Base-by-base conservation (phyloP, 2,888 invertebrate genomes). In the Hyalella azteca region DNA sequence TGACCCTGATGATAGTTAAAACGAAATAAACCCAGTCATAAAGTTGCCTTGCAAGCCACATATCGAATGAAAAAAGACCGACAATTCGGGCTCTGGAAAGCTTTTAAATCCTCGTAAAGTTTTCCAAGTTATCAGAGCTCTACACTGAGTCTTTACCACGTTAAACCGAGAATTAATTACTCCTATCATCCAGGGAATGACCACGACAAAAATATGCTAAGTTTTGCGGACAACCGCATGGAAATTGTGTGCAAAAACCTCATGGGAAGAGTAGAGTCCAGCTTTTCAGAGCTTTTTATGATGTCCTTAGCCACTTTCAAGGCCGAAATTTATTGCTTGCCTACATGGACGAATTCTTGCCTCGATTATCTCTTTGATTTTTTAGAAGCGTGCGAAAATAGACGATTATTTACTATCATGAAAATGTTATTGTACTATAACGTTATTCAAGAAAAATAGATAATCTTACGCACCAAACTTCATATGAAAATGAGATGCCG, bases 11-110 rank as follows among this genome's bases (percentile, higher is more conserved):
- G 66, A 66, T 66, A 66, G 66, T 66, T 66, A 66, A 32, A 66
- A 36, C 19, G 66, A 66, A 66, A 66, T 66, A 66, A 66, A 66
- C 66, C 66, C 32, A 66, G 66, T 36, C 66, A 66, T 66, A 66
- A 66, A 66, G 66, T 66, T 66, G 66, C 66, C 66, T 66, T 66
- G 66, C 66, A 66, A 66, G 66, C 66, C 66, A 36, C 66, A 66
- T 66, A 36, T 66, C 36, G 59, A 22, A 59, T 59, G 59, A 59
- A 59, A 59, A 59, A 59, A 59, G 59, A 59, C 26, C 59, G 59
- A 59, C 59, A 29, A 26, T 59, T 32, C 29, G 15, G 32, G 59
- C 4, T 32, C 32, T 22, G 59, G 59, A 59, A 59, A 59, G 59
- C 59, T 15, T 22, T 59, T 32, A 59, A 59, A 59, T 59, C 59